Conservation (phyloP, 1,140 invertebrate genomes). For the Atta colombica region DNA sequence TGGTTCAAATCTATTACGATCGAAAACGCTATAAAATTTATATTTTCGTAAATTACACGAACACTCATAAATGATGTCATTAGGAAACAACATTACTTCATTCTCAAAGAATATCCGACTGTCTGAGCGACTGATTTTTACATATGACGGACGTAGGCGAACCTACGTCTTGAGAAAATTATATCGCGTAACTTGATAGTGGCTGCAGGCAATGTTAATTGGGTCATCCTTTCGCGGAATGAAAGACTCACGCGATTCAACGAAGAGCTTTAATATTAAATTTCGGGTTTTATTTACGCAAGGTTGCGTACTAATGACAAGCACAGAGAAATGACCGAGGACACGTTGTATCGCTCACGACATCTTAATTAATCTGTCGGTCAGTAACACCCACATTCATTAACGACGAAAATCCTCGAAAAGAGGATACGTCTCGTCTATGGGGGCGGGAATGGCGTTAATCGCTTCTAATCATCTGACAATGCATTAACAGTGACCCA, state of each 20-base stretch:
- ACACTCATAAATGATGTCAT: neutral
- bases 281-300: slow-evolving; percentile 19
- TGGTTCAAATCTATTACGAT: too few relatives aligned
- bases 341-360: neutral
- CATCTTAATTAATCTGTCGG: neutral
- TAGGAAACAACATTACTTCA: neutral
- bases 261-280: slow-evolving; percentile 23
- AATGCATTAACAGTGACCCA: slow-evolving; percentile 85
- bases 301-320: neutral
- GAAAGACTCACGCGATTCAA: slow-evolving; percentile 18
- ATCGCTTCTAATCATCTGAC: slow-evolving; percentile 82
- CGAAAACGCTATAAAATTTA: neutral
- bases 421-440: slow-evolving; percentile 50
- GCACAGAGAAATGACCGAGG: neutral
- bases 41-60: neutral
- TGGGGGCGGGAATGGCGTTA: slow-evolving; percentile 72
- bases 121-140: neutral
- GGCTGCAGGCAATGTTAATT: slow-evolving; percentile 49
- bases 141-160: neutral
- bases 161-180: slow-evolving; percentile 45
- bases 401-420: slow-evolving; percentile 46
- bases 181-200: slow-evolving; percentile 52
- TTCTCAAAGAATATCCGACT: neutral
- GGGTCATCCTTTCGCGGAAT: slow-evolving; percentile 48
- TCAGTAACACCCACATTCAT: neutral